Conservation (phyloP, 1,140 invertebrate genomes). For the Penaeus chinensis region DNA sequence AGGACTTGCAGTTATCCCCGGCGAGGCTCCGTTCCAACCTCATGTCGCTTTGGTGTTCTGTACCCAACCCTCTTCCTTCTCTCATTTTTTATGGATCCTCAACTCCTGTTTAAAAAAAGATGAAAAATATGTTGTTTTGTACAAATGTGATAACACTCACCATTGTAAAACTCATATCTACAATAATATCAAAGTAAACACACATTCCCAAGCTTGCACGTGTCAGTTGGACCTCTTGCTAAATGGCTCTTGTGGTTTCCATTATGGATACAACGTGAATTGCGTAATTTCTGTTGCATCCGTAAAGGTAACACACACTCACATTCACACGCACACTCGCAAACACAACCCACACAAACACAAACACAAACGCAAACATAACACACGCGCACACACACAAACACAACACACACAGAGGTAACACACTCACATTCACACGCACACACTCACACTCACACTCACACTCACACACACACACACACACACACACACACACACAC, state of each 20-base stretch:
- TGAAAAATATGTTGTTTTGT: slow-evolving; percentile 42
- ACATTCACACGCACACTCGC: too few relatives aligned
- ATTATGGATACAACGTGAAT: not conserved
- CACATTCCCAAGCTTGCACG: slow-evolving; percentile 54
- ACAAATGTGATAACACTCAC: slow-evolving; percentile 57
- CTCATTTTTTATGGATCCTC: slow-evolving; percentile 45
- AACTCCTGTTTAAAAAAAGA: slow-evolving; percentile 21
- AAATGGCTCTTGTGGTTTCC: not conserved
- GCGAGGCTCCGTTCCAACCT: slow-evolving; percentile 23
- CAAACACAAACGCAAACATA: too few relatives aligned
- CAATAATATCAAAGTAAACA: slow-evolving; percentile 50
- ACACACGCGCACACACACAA: accelerated
- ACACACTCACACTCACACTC: too few relatives aligned
- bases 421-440: too few relatives aligned
- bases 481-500: too few relatives aligned
- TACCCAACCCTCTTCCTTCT: slow-evolving; percentile 40
- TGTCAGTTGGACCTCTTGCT: slow-evolving; percentile 19
- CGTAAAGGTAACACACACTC: not conserved
- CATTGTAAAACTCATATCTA: slow-evolving; percentile 46
- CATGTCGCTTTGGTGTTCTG: slow-evolving; percentile 44
- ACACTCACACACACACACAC: too few relatives aligned
- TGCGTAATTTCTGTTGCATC: not conserved
- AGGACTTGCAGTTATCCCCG: not conserved
- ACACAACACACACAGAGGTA: too few relatives aligned
- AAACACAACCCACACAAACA: too few relatives aligned